A percentile compares a stretch with the other conserved stretches of the same genome.
phyloP scores from a whole-genome alignment of 2,797 vertebrate genomes.

The Pangasius larnaudii region DNA sequence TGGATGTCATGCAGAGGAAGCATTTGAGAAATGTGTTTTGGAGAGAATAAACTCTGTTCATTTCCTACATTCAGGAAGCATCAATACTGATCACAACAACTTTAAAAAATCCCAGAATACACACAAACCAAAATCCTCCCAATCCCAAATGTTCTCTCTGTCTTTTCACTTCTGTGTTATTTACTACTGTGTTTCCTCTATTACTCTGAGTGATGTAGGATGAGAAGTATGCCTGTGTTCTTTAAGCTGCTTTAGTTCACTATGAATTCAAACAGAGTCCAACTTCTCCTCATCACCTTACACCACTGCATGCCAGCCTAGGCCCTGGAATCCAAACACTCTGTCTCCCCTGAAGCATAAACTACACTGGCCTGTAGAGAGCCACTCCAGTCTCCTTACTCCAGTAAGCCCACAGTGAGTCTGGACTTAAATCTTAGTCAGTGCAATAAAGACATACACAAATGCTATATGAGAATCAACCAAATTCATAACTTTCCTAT shows the following conservation, averaged over 20 bases:
- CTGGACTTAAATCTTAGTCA: not conserved
- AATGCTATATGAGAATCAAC: conserved; percentile 7
- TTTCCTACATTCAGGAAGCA: conserved; percentile 27
- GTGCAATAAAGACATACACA: conserved; percentile 12
- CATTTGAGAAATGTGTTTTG: conserved; percentile 45
- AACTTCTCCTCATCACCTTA: conserved; percentile 42
- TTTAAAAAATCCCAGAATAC: conserved; percentile 33
- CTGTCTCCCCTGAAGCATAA: conserved; percentile 45
- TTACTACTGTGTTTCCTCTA: conserved; percentile 15
- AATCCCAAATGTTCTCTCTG: conserved; percentile 5
- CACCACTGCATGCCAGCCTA: conserved; percentile 43
- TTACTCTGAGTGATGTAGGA: conserved; percentile 11
- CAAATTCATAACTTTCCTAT: not conserved
- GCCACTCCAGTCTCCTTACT: conserved; percentile 28
- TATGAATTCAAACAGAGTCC: conserved; percentile 41
- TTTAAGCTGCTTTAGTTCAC: not conserved
- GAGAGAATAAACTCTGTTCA: conserved; percentile 32
- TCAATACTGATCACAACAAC: conserved; percentile 37
- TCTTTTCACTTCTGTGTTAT: not conserved
- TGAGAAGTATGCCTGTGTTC: conserved; percentile 47
- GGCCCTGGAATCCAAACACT: conserved; percentile 53
- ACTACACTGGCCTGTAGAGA: conserved; percentile 25
- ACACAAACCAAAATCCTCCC: conserved; percentile 41
- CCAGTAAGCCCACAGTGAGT: conserved; percentile 8
- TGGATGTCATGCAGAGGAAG: conserved; percentile 43